Evolutionary conservation across 2,113 vertebrate genomes (phyloP), one percentile per base, ranked within the genome.

Genomic region (Cyanistes caeruleus): DNA sequence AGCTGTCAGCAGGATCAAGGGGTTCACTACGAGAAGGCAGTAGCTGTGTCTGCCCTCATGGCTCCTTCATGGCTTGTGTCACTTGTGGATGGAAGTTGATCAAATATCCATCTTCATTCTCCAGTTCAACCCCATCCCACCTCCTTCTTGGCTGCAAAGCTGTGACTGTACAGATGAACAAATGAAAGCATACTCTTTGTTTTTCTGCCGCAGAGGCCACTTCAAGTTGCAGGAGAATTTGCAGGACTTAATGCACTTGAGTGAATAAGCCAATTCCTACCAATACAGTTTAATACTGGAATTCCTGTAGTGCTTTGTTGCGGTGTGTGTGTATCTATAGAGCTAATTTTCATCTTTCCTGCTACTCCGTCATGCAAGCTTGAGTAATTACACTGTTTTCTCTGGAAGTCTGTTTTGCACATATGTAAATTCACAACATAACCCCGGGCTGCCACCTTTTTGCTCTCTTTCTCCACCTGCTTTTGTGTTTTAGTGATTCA

Each of bases 1-100:
- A 95, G 90, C 92, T 96, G 93, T 96, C 96, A 95, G 96, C 79
- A 6, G 92, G 93, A 96, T 96, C 95, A 97, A 97, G 95, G 94
- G 83, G 86, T 92, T 97, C 93, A 89, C 93, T 83, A 15, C 1
- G 7, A 93, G 94, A 52, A 97, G 83, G 95, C 93, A 96, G 88
- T 92, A 91, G 93, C 73, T 90, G 90, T 95, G 85, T 70, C 90
- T 96, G 95, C 93, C 90, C 87, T 94, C 41, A 4, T 94, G 95
- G 93, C 88, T 97, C 73, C 96, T 93, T 84, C 92, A 30, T 82
- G 87, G 84, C 90, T 93, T 49, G 77, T 95, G 96, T 93, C 93
- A 75, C 88, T 70, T 21, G 27, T 84, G 73, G 79, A 89, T 96
- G 89, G 88, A 90, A 96, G 80, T 49, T 89, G 93, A 94, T 95